Base-by-base conservation (phyloP, 2,888 invertebrate species). In the Agonopterix alstromeriana region DNA sequence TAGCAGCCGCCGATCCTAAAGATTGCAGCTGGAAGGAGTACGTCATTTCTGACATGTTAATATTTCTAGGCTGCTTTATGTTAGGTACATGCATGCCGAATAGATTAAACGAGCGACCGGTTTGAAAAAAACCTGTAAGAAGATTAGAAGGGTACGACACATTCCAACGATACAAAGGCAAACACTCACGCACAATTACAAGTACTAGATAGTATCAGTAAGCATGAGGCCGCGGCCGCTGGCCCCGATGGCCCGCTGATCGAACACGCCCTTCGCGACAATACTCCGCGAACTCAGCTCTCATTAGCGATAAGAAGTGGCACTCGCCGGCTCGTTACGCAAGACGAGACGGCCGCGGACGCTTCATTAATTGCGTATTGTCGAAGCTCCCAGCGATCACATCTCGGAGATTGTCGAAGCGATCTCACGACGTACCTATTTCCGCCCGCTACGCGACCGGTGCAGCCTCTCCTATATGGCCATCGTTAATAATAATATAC, bases 321-420 rank as follows among this genome's bases (percentile, higher is more conserved):
- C 70, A 72, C 65, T 65, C 58, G 60, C 57, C 59, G 55, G 62
- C 72, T 73, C 67, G 76, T 77, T 76, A 78, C 71, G 73, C 74
- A 70, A 76, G 69, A 75, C 73, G 66, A 72, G 69, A 64, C 60
- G 55, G 58, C 50, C 56, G 54, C 53, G 61, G 67, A 75, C 67
- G 65, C 65, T 73, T 77, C 78, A 78, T 84, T 84, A 83, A 82
- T 83, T 78, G 74, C 65, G 72, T 75, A 82, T 82, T 82, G 80
- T 82, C 72, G 71, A 65, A 71, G 72, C 66, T 61, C 61, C 63
- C 68, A 58, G 58, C 67, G 70, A 73, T 77, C 66, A 71, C 73
- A 73, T 78, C 71, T 66, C 56, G 42, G 52, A 66, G 79, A 77
- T 78, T 67, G 63, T 57, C 59, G 54, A 53, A 53, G 55, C 61